Conservation (phyloP, 1,140 invertebrate species). For the Tribolium castaneum region DNA sequence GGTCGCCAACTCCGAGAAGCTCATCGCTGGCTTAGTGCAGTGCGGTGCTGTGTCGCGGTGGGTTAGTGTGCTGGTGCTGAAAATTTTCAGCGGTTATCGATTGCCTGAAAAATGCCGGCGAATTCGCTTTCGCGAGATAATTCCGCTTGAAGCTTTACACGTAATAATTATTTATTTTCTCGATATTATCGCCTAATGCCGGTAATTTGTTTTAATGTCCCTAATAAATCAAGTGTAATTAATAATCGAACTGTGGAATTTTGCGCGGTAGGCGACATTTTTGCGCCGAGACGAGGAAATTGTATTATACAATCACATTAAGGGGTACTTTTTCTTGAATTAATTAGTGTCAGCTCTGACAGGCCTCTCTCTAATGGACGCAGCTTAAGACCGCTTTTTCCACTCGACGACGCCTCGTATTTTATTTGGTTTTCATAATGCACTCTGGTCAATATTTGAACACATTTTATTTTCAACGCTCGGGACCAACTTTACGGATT, state of each 20-base stretch:
- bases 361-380: conserved; percentile 25
- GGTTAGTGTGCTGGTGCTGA: not conserved
- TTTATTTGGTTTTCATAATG: conserved; percentile 11
- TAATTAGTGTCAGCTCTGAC: conserved; percentile 33
- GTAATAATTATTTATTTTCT: conserved; percentile 36
- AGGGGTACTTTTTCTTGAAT: conserved; percentile 32
- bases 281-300: not conserved
- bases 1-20: conserved; percentile 15
- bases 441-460: not conserved
- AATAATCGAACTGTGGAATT: conserved; percentile 34
- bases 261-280: conserved; percentile 35
- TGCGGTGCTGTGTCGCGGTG: conserved; percentile 3
- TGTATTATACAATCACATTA: conserved; percentile 12
- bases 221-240: conserved; percentile 39
- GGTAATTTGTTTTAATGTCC: conserved; percentile 37
- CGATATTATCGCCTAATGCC: conserved; percentile 33
- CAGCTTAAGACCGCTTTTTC: not conserved
- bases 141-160: conserved; percentile 25
- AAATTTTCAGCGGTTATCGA: conserved; percentile 16
- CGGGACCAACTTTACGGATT: not conserved
- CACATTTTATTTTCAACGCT: not conserved
- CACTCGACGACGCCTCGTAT: not conserved
- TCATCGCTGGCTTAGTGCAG: not conserved
- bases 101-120: conserved; percentile 10
- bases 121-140: conserved; percentile 21